Evolutionary conservation across 2,797 vertebrate species (phyloP).

Genomic region (Xenops minutus): DNA sequence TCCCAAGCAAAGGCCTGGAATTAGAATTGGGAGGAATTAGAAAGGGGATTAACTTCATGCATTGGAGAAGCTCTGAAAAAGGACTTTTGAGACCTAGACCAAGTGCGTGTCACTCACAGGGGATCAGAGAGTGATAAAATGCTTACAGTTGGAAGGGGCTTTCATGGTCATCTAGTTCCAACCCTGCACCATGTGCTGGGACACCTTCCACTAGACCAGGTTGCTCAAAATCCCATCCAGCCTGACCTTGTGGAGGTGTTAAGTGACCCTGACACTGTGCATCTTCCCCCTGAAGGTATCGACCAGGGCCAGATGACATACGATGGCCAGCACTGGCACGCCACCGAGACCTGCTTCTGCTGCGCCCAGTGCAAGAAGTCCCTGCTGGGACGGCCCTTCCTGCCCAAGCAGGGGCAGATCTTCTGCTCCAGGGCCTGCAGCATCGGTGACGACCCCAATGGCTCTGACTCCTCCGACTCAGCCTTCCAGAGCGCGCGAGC

Average conservation of each 20-base stretch:
- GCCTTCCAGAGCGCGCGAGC: conserved; percentile 95
- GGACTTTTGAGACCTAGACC: rapidly evolving
- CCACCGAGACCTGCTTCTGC: conserved; percentile 95
- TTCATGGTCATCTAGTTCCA: neutral
- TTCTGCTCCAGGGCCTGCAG: conserved; percentile 97
- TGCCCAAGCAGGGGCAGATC: conserved; percentile 97
- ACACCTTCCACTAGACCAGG: neutral
- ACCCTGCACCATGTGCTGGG: rapidly evolving
- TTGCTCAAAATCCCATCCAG: neutral
- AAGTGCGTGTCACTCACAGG: rapidly evolving
- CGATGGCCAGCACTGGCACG: conserved; percentile 97
- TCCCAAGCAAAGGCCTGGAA: neutral
- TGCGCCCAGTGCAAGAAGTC: conserved; percentile 96
- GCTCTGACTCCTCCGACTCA: conserved; percentile 94
- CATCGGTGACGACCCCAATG: conserved; percentile 89
- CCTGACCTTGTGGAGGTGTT: neutral
- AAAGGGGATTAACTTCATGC: neutral
- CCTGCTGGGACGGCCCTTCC: conserved; percentile 92
- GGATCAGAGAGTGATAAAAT: neutral
- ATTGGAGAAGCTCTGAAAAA: neutral
- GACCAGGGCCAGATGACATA: conserved; percentile 99
- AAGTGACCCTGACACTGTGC: neutral
- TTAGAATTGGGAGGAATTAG: conserved; percentile 23
- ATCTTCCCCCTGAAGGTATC: conserved; percentile 80
- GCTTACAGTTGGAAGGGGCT: neutral